Base-by-base conservation (phyloP, 2,113 vertebrate genomes). In the Lophochroa leadbeateri region DNA sequence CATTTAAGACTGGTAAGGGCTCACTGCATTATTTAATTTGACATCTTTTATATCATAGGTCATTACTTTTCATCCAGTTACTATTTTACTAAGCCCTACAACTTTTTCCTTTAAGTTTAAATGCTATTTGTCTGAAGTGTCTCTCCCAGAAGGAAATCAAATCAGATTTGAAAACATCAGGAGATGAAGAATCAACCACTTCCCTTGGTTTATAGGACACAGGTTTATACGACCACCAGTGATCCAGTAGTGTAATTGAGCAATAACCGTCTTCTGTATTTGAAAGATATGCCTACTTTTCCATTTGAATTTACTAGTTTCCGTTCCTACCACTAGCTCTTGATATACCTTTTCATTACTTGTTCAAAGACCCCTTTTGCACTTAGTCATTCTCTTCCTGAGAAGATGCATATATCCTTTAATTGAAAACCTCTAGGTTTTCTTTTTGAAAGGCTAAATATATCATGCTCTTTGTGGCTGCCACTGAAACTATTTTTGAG, bases 21-120 rank as follows among this genome's bases (percentile, higher is more conserved):
- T 94, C 33, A 43, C 85, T 80, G 52, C 75, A 57, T 92, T 93
- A 79, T 87, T 90, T 79, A 85, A 71, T 91, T 64, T 71, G 92
- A 57, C 70, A 52, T 88, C 52, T 88, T 88, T 94, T 61, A 31
- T 94, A 80, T 58, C 61, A 27, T 16, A 72, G 83, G 67, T 58
- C 86, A 74, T 91, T 92, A 69, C 4, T 3, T 82, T 96, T 90
- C 78, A 82, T 58, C 1, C 27, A 10, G 17, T 55, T 79, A 39
- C 78, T 65, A 23, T 82, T 90, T 76, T 53, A 82, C 80, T 76
- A 76, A 65, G 67, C 25, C 18, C 3, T 65, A 7, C 39, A 65
- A 80, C 67, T 88, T 92, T 65, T 85, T 39, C 52, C 70, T 95
- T 46, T 37, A 68, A 37, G 17, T 79, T 93, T 46, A 69, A 68